Conservation (phyloP, 2,113 vertebrate genomes). For the Cricetomys ansorgei region DNA sequence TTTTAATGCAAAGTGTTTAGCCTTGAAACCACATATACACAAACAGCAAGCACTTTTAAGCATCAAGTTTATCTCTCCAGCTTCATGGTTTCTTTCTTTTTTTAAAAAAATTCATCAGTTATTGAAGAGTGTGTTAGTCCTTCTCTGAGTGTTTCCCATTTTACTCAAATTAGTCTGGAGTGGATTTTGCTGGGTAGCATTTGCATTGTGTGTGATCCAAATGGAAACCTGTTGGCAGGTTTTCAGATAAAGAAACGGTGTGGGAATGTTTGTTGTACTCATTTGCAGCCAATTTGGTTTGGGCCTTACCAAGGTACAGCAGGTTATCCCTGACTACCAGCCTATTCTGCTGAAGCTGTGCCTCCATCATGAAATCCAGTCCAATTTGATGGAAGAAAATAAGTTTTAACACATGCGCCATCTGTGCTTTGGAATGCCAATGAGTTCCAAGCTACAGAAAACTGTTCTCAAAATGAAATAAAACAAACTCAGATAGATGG, state of each 20-base stretch:
- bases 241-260: constrained; percentile 36
- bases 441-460: constrained; percentile 22
- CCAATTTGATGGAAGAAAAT: constrained; percentile 56
- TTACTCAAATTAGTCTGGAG: not conserved
- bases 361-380: constrained; percentile 39
- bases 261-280: not conserved
- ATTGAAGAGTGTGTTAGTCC: not conserved
- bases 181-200: constrained; percentile 16
- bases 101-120: not conserved
- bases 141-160: not conserved
- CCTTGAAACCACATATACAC: not conserved
- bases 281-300: constrained; percentile 65
- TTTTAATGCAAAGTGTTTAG: not conserved
- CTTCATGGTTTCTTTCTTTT: not conserved
- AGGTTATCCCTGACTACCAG: constrained; percentile 41
- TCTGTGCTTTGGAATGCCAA: constrained; percentile 58
- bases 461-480: not conserved
- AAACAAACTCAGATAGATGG: not conserved
- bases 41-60: not conserved
- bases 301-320: not conserved
- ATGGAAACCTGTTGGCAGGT: not conserved
- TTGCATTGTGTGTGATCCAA: constrained; percentile 3
- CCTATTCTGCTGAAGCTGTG: not conserved
- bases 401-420: not conserved
- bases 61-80: not conserved